Conservation (phyloP, 1,140 invertebrate genomes). For the Dinoponera quadriceps region DNA sequence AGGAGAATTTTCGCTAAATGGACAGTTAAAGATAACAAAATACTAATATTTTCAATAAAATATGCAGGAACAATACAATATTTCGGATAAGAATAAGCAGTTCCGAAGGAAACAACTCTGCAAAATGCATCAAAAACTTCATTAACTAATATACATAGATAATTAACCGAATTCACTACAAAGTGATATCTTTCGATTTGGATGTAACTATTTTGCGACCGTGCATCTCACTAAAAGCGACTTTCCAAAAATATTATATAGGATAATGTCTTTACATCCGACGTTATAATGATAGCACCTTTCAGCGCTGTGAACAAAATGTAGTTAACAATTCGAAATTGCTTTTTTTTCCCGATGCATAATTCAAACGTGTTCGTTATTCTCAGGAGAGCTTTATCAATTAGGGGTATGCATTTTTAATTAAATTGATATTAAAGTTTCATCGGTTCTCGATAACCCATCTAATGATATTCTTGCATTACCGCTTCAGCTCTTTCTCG, state of each 20-base stretch:
- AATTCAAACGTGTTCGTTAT: not conserved
- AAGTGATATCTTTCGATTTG: not conserved
- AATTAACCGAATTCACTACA: not conserved
- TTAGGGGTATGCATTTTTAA: not conserved
- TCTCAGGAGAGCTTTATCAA: not conserved
- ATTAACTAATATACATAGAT: not conserved
- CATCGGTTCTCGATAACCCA: not conserved
- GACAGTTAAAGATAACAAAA: not conserved
- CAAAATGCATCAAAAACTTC: not conserved
- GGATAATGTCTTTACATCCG: not conserved
- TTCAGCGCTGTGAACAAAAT: not conserved
- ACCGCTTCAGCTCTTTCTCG: constrained; percentile 13
- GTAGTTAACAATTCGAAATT: constrained; percentile 2
- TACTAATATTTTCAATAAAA: not conserved
- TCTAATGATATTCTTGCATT: constrained; percentile 44
- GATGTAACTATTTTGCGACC: not conserved
- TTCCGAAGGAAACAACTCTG: not conserved
- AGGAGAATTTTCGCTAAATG: not conserved
- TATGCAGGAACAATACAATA: too few relatives aligned
- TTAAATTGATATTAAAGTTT: constrained; percentile 45
- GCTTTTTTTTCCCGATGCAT: not conserved
- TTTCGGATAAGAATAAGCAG: not conserved
- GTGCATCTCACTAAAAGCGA: not conserved
- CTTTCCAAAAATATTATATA: not conserved
- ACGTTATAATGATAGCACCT: not conserved